Evolutionary conservation across 1,140 invertebrate species (phyloP).

Genomic region (Drosophila nasuta): DNA sequence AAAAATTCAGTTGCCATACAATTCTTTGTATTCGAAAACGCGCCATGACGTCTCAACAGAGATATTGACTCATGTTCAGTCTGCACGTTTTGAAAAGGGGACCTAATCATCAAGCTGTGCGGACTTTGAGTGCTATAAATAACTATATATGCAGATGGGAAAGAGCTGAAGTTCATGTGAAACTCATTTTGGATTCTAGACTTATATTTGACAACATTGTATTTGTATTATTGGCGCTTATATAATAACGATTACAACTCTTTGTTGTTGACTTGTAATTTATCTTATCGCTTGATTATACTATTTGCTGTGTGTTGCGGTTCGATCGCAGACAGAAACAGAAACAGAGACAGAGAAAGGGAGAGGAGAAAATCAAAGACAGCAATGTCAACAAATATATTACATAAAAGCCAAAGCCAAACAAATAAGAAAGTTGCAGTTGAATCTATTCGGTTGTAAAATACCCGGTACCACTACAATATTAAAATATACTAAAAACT

Average conservation of each 20-base stretch:
- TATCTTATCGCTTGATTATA: constrained; percentile 24
- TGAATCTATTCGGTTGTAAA: too few relatives aligned
- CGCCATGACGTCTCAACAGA: neutral
- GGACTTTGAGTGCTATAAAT: too few relatives aligned
- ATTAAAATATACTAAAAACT: too few relatives aligned
- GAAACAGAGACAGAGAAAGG: neutral
- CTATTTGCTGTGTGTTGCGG: constrained; percentile 12
- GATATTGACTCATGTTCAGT: too few relatives aligned
- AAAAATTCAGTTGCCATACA: neutral
- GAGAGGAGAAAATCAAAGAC: too few relatives aligned
- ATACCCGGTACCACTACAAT: too few relatives aligned
- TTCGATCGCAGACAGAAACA: constrained; percentile 11
- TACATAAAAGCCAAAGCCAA: constrained; percentile 18
- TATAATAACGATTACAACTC: constrained; percentile 6
- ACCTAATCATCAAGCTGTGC: neutral
- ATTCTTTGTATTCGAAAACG: neutral
- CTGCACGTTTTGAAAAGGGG: neutral
- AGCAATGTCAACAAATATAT: constrained; percentile 31
- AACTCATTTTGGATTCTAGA: neutral
- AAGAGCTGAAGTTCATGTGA: neutral
- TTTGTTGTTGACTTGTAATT: constrained; percentile 20
- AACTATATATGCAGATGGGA: neutral
- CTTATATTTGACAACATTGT: neutral
- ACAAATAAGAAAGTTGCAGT: too few relatives aligned
- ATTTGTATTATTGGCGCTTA: neutral